Base-by-base conservation (phyloP, 2,113 vertebrate genomes). In the Lophochroa leadbeateri region DNA sequence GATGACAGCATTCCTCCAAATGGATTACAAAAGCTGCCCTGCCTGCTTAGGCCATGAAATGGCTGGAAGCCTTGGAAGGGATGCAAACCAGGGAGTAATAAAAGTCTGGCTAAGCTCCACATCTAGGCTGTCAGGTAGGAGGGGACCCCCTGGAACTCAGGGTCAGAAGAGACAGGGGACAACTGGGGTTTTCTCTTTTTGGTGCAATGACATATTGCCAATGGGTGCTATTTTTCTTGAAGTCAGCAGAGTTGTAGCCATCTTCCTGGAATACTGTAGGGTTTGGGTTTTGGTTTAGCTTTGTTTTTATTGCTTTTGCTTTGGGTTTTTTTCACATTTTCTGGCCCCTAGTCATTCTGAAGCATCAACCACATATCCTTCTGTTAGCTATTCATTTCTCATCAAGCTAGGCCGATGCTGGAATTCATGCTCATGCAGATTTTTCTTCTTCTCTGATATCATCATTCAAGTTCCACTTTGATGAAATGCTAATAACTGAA, bases 1-100 rank as follows among this genome's bases (percentile, higher is more conserved):
- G 92, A 92, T 93, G 87, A 95, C 90, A 80, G 50, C 63, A 43
- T 87, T 96, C 82, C 55, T 91, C 92, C 87, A 29, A 84, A 61
- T 0, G 1, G 21, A 63, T 84, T 93, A 52, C 72, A 89, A 93
- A 83, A 86, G 41, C 82, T 92, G n/a, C 37, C 29, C n/a, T 82
- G 72, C 15, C 53, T 84, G 33, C 17, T 92, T 68, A 65, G 80
- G 37, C 72, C 52, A 24, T 46, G 65, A 92, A 68, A 79, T 76
- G 57, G 29, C 50, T 95, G 80, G 64, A 71, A 91, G 52, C 53
- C 31, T 82, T 91, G 90, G 82, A 88, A 93, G 17, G 20, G 35
- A 47, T 79, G 57, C 24, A 81, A 70, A 90, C 35, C 7, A 76
- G 18, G 21, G 78, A 72, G 58, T 47, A 87, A 81, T 82, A 92